phyloP scores from a whole-genome alignment of 2,797 vertebrate species.

The Liasis olivaceus region DNA sequence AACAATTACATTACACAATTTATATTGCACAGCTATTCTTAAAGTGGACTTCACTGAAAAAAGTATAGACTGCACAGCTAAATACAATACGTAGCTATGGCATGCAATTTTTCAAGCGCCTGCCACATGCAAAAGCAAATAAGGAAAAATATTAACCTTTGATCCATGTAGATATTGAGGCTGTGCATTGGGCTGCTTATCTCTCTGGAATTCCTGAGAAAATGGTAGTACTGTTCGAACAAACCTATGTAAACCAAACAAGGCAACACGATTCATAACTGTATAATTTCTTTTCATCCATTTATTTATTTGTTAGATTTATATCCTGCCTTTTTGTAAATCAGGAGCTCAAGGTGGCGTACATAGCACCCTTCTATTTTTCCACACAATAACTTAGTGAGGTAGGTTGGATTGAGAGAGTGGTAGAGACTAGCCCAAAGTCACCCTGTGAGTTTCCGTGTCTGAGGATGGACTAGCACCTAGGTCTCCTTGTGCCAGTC shows the following conservation, averaged over 20 bases:
- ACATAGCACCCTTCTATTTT: neutral
- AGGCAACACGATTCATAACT: constrained; percentile 9
- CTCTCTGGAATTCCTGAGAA: constrained; percentile 98
- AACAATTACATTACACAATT: neutral
- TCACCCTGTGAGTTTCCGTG: neutral
- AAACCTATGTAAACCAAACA: constrained; percentile 78
- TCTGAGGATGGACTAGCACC: neutral
- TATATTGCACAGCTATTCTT: constrained; percentile 7
- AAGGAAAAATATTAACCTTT: constrained; percentile 80
- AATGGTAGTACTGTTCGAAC: constrained; percentile 95
- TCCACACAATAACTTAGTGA: neutral
- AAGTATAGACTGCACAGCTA: neutral
- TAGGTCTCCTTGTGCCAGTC: neutral
- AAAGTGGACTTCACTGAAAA: neutral
- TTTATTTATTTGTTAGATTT: neutral
- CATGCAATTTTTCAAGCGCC: neutral
- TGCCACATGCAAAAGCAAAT: constrained; percentile 10
- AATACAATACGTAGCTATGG: rapidly evolving
- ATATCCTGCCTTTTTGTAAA: neutral
- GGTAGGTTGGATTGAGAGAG: neutral
- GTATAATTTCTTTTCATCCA: neutral
- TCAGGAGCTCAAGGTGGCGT: neutral
- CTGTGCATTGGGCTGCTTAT: constrained; percentile 96
- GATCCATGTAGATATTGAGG: constrained; percentile 96
- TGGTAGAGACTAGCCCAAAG: neutral